A percentile compares a stretch with the other conserved stretches of the same genome.
Evolutionary conservation across 1,140 invertebrate species (phyloP).

Genomic region (Camponotus floridanus): DNA sequence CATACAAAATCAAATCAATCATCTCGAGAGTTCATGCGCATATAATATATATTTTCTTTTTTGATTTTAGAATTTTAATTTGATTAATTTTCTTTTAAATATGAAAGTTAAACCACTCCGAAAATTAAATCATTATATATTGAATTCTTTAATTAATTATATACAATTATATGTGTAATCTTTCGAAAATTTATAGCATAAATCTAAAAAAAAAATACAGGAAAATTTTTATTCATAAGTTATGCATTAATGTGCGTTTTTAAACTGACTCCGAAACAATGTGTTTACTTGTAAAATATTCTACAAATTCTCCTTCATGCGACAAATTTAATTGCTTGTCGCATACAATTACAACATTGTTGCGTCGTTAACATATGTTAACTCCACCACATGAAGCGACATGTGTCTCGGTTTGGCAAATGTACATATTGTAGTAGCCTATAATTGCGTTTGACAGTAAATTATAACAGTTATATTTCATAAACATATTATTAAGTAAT

Average conservation of each 20-base stretch:
- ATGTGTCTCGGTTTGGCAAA: neutral
- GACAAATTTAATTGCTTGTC: conserved; percentile 34
- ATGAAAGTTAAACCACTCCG: neutral
- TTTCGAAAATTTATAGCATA: neutral
- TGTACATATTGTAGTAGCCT: neutral
- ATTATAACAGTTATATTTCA: neutral
- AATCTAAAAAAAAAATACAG: too few species aligned
- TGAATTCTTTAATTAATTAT: neutral
- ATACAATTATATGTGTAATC: too few species aligned
- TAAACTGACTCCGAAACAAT: conserved; percentile 28
- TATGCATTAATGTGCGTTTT: neutral
- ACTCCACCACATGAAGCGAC: neutral
- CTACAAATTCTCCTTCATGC: conserved; percentile 17
- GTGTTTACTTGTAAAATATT: conserved; percentile 26
- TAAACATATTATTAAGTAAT: neutral
- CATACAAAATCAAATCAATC: neutral
- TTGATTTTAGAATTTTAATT: conserved; percentile 6
- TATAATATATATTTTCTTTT: neutral
- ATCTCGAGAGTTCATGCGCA: neutral
- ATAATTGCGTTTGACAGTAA: neutral
- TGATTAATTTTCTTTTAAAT: too few species aligned
- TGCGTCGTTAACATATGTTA: conserved; percentile 8
- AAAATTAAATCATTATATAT: neutral
- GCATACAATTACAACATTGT: conserved; percentile 20
- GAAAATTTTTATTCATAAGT: conserved; percentile 1